Percentiles rank a stretch among this genome's conserved stretches.
These are phyloP conservation scores for Misgurnus mizolepis DNA, from an alignment of 2,113 vertebrate genomes.

Conservation along the genomic window DNA sequence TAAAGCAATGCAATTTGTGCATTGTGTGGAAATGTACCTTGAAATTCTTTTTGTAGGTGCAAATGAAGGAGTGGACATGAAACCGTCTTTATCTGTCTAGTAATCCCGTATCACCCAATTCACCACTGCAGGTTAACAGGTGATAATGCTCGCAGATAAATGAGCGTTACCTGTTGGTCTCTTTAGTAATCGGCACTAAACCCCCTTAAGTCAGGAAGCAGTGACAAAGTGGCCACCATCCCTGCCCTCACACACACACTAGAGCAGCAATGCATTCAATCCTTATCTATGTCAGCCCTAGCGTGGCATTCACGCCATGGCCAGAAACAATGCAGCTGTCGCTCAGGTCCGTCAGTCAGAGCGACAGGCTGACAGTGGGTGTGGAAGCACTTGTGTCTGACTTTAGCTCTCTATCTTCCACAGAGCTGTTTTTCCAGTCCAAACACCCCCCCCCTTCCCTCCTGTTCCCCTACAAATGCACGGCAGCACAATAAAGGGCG, in stretches of 20 bases:
- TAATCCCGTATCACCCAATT: conserved; percentile 65
- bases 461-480: conserved; percentile 38
- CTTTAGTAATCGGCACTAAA: conserved; percentile 60
- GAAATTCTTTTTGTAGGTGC: conserved; percentile 1
- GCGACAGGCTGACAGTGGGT: conserved; percentile 70
- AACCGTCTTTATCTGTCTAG: conserved; percentile 65
- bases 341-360: conserved; percentile 70
- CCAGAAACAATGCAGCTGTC: conserved; percentile 77
- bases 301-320: conserved; percentile 78
- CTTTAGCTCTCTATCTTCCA: conserved; percentile 71
- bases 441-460: conserved; percentile 60
- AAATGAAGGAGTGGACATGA: background rate
- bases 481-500: conserved; percentile 75
- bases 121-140: conserved; percentile 72
- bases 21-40: background rate
- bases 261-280: conserved; percentile 70
- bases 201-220: conserved; percentile 68
- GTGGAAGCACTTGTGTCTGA: conserved; percentile 76
- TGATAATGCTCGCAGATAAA: conserved; percentile 79
- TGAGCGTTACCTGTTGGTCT: conserved; percentile 67
- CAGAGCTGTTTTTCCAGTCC: conserved; percentile 76
- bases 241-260: conserved; percentile 55
- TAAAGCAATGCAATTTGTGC: conserved; percentile 1
- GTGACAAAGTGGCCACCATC: conserved; percentile 72
- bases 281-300: conserved; percentile 76